Base-by-base conservation (phyloP, 2,888 invertebrate species). In the Chromoteleia sp. region DNA sequence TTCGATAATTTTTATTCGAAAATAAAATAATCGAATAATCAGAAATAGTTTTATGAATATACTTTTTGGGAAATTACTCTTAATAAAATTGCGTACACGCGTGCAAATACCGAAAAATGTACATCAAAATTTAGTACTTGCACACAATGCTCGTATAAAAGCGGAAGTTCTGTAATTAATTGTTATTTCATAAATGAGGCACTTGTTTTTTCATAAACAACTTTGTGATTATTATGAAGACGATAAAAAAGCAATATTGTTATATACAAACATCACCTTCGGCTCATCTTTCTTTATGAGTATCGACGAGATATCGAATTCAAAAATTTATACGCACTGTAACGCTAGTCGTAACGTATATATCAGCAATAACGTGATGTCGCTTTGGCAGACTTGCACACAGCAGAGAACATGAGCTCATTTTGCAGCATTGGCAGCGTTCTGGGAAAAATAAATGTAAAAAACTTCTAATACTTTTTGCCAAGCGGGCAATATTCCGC, bases 261-360 rank as follows among this genome's bases (percentile, higher is more conserved):
- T 39, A 41, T 25, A 52, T 52, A 29, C 25, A 36, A 52, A 12
- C 39, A 36, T 30, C 50, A 67, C 36, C 50, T 67, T 67, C 29
- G 15, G 12, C 52, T 52, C 65, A 50, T 67, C 25, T 39, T 52
- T 52, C 39, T 67, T 67, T 52, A 67, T 48, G 52, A 67, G 65
- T 25, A 52, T 52, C 52, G 29, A 52, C 39, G 29, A 52, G 52
- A 67, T 67, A 52, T 67, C 65, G 52, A 67, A 67, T 67, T 67
- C 52, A 67, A 50, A 67, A 67, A 67, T 52, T 50, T 52, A 65
- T 65, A 36, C 50, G 50, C 50, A 50, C 3, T 50, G 19, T 48
- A 48, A 50, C 12, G 21, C 36, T 17, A 36, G 50, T 36, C 50
- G 36, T 50, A 50, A 45, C 45, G 21, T 65, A 65, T 50, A 48